These are phyloP conservation scores for Drosophila pseudoananassae DNA, from an alignment of 1,140 invertebrate genomes.

Conservation along the genomic window DNA sequence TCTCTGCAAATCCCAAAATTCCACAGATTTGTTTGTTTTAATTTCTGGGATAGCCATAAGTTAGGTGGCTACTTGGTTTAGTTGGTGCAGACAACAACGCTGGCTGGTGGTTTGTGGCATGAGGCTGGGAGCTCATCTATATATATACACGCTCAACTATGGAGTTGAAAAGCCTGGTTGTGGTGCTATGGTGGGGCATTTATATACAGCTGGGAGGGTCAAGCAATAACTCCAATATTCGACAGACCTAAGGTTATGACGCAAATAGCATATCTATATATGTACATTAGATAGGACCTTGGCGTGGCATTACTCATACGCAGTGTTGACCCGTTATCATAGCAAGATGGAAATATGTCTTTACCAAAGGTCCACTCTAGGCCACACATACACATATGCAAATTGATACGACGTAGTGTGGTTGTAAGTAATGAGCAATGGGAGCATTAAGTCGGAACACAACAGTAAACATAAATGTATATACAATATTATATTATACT, in stretches of 20 bases:
- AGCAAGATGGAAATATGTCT: not conserved
- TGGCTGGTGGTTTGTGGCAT: conserved; percentile 16
- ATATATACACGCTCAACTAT: conserved; percentile 17
- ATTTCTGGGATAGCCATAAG: conserved; percentile 52
- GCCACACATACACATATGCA: conserved; percentile 40
- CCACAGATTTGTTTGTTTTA: conserved; percentile 68
- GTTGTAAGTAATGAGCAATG: conserved; percentile 62
- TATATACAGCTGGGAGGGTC: conserved; percentile 43
- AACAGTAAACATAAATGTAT: conserved; percentile 34
- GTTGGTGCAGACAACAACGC: conserved; percentile 25
- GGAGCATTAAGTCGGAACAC: conserved; percentile 31
- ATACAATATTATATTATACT: conserved; percentile 14
- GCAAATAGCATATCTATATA: conserved; percentile 35
- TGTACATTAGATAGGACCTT: conserved; percentile 19
- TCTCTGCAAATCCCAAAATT: conserved; percentile 88
- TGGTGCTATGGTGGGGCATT: conserved; percentile 14
- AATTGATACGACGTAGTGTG: conserved; percentile 59
- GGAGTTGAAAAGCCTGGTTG: conserved; percentile 4
- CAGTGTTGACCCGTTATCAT: not conserved
- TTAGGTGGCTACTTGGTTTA: conserved; percentile 33
- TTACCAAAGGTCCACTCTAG: conserved; percentile 27
- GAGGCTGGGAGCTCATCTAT: conserved; percentile 25
- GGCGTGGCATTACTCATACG: conserved; percentile 1
- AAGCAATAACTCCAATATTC: conserved; percentile 26
- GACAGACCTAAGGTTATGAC: conserved; percentile 37